Evolutionary conservation across 2,888 invertebrate genomes (phyloP).

Genomic region (Aelia acuminata): DNA sequence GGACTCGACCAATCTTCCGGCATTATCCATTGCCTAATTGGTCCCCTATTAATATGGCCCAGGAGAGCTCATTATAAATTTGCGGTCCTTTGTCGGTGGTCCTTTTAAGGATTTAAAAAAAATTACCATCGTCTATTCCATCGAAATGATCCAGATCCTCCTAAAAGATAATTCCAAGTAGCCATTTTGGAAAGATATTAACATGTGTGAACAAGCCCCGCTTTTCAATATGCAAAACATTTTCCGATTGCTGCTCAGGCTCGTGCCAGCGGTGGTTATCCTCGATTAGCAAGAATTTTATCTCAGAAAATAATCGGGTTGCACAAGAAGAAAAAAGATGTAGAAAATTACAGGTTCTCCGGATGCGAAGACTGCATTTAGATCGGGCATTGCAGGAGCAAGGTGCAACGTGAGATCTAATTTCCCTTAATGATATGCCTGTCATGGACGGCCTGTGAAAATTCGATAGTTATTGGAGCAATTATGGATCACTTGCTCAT

Average conservation of each 20-base stretch:
- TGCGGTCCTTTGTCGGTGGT: not conserved
- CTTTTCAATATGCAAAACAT: conserved; percentile 6
- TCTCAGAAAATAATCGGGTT: not conserved
- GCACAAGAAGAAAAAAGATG: not conserved
- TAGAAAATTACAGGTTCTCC: not conserved
- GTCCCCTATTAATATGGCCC: not conserved
- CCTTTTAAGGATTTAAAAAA: not conserved
- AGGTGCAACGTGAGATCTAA: not conserved
- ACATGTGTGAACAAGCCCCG: not conserved
- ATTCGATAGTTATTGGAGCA: not conserved
- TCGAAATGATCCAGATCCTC: not conserved
- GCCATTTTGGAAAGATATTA: conserved; percentile 11
- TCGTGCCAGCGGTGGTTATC: not conserved
- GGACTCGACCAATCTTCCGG: not conserved
- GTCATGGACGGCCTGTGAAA: not conserved
- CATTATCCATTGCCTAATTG: not conserved
- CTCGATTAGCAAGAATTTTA: not conserved
- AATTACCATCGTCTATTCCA: not conserved
- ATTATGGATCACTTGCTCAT: not conserved
- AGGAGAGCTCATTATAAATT: not conserved
- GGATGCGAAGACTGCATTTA: not conserved
- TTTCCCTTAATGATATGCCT: not conserved
- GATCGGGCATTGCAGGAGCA: not conserved
- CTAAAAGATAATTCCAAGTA: not conserved
- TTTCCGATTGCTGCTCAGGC: not conserved